Base-by-base conservation (phyloP, 2,113 vertebrate genomes). In the Leiothrix lutea region DNA sequence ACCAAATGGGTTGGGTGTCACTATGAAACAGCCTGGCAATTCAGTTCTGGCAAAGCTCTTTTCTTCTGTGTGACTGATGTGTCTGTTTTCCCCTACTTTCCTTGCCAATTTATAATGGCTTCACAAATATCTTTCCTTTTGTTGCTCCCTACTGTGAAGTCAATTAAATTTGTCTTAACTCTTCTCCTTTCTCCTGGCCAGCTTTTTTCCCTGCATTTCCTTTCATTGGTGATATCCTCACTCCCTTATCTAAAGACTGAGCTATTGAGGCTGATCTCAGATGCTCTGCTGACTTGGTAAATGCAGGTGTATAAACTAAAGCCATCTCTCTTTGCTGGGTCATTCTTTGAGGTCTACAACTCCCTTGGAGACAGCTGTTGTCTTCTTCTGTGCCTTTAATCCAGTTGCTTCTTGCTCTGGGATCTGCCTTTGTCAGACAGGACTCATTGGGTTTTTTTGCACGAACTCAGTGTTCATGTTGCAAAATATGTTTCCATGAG, bases 401-500 rank as follows among this genome's bases (percentile, higher is more conserved):
- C 71, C 56, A 80, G 45, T 82, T 73, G 64, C 44, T 69, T 77
- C 64, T 94, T 90, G 75, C 56, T 78, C 73, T 80, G 47, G 35
- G 48, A 92, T 20, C 67, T 93, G 74, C n/a, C 25, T 93, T 94
- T 94, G 72, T 75, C 65, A 71, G 67, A 29, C 24, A 45, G 26
- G 29, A 21, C 54, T 74, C 35, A 36, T 16, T 40, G 56, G 40
- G 4, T 5, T 80, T 48, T 64, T 33, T 80, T 80, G 3, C 13
- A 33, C 74, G 56, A 88, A 80, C 47, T 86, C 44, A 10, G 64
- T 51, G 36, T 83, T 86, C 4, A 0, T 78, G 47, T 94, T 92
- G 90, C 90, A 92, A 94, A 94, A 94, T 71, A 36, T 35, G 65
- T 83, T 69, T 94, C 50, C 35, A 11, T 54, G 85, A 94, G 84